phyloP scores from a whole-genome alignment of 2,113 vertebrate species.

The Sorex fumeus region DNA sequence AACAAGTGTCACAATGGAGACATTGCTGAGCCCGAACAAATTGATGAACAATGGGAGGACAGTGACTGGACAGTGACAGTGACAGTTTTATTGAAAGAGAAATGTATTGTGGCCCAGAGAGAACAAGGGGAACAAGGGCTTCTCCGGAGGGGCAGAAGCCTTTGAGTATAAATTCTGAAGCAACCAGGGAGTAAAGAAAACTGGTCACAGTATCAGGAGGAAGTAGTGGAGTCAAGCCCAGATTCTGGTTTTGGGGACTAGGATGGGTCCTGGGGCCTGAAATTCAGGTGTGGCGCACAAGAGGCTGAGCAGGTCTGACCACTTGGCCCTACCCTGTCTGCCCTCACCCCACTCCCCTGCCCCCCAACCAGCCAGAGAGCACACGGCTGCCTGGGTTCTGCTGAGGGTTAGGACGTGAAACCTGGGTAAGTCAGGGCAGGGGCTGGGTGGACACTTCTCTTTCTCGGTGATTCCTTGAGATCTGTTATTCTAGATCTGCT shows the following conservation, averaged over 20 bases:
- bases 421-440: not conserved
- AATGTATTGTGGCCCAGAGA: too few relatives aligned
- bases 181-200: not conserved
- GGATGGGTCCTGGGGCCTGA: not conserved
- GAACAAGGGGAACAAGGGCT: too few relatives aligned
- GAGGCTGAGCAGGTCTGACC: conserved; percentile 39
- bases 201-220: not conserved
- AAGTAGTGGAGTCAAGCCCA: not conserved
- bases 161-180: conserved; percentile 1
- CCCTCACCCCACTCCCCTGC: conserved; percentile 15
- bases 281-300: not conserved
- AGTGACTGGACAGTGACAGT: too few relatives aligned
- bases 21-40: too few relatives aligned
- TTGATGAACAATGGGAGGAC: too few relatives aligned
- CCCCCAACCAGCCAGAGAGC: not conserved
- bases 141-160: not conserved
- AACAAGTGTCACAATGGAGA: too few relatives aligned
- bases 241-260: not conserved
- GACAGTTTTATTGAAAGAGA: too few relatives aligned
- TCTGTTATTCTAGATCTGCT: not conserved
- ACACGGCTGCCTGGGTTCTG: too few relatives aligned
- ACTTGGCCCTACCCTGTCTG: not conserved
- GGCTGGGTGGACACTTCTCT: not conserved
- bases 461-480: conserved; percentile 15
- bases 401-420: too few relatives aligned